These are phyloP conservation scores for Rhagonycha lutea DNA, from an alignment of 2,888 invertebrate species.

Conservation along the genomic window DNA sequence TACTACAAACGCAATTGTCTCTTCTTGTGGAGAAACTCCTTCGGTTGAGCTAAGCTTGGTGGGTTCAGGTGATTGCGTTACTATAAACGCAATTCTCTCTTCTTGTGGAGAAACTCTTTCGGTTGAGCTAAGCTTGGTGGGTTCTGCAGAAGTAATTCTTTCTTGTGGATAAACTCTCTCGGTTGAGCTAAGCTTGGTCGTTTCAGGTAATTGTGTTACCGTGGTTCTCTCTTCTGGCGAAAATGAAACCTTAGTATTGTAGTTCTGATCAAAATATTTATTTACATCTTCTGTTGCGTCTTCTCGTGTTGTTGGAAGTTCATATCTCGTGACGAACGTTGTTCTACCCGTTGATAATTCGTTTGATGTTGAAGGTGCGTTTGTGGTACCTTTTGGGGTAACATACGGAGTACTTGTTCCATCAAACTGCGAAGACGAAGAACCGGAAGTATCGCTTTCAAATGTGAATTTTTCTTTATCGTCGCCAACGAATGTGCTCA, in stretches of 20 bases:
- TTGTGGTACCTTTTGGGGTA: conserved; percentile 10
- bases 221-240: not conserved
- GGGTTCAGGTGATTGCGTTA: no score
- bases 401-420: not conserved
- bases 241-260: not conserved
- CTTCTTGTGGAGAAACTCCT: not conserved
- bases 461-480: conserved; percentile 2
- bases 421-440: not conserved
- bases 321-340: not conserved
- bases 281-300: not conserved
- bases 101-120: not conserved
- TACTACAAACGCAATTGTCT: not conserved
- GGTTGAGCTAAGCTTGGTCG: not conserved
- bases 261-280: not conserved
- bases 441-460: not conserved
- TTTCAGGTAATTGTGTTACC: not conserved
- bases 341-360: not conserved
- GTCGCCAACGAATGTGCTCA: conserved; percentile 19
- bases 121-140: not conserved
- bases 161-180: not conserved
- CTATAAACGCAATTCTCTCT: no score
- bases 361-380: not conserved
- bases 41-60: no score
- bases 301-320: not conserved
- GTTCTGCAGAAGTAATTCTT: not conserved